A percentile compares a stretch with the other conserved stretches of the same genome.
These are phyloP conservation scores for Cassiopea xamachana DNA, from an alignment of 30 jellyfish, hydroid and myxozoan genomes.

Conservation along the genomic window DNA sequence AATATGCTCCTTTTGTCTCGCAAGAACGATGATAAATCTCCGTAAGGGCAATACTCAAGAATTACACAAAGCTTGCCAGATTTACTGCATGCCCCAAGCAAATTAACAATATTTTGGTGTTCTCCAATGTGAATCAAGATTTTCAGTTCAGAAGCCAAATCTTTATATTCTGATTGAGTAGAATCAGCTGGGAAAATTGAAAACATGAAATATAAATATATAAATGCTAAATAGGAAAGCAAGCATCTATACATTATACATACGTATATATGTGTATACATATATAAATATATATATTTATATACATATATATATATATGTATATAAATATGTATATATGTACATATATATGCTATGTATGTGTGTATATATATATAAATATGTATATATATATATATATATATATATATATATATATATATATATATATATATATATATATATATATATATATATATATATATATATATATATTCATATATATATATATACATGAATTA, in stretches of 20 bases:
- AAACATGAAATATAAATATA: background rate
- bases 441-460: too few species aligned
- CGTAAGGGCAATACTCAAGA: conserved; percentile 91
- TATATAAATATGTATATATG: too few species aligned
- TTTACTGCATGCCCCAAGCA: conserved; percentile 95
- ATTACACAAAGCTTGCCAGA: conserved; percentile 86
- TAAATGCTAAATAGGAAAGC: too few species aligned
- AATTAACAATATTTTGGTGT: conserved; percentile 87
- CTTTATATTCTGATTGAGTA: conserved; percentile 81
- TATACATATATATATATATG: too few species aligned
- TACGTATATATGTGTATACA: background rate
- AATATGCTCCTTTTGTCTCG: conserved; percentile 76
- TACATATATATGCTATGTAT: too few species aligned
- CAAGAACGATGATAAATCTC: conserved; percentile 80
- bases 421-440: too few species aligned
- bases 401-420: too few species aligned
- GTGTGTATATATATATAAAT: too few species aligned
- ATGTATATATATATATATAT: too few species aligned
- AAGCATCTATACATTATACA: background rate
- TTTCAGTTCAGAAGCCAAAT: conserved; percentile 95
- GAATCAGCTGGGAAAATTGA: conserved; percentile 68
- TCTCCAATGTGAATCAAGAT: conserved; percentile 91
- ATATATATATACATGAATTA: too few species aligned
- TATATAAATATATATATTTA: too few species aligned
- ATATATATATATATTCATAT: too few species aligned